phyloP scores from a whole-genome alignment of 2,888 invertebrate genomes.

The Chaitophorus viminalis region DNA sequence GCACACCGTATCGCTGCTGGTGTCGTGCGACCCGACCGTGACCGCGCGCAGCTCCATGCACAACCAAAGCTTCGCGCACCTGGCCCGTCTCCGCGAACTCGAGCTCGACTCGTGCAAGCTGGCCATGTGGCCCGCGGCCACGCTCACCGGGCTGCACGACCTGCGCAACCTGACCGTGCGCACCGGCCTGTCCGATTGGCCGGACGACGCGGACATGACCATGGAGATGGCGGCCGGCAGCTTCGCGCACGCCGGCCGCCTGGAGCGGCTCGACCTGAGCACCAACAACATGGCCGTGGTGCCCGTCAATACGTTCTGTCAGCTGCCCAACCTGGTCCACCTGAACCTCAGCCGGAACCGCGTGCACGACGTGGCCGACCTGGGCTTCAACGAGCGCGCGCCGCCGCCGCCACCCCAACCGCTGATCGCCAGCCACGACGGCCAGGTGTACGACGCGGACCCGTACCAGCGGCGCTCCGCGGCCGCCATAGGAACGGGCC shows the following conservation, averaged over 20 bases:
- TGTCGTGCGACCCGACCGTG: slow-evolving; percentile 80
- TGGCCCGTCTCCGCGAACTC: slow-evolving; percentile 80
- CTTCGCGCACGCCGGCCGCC: slow-evolving; percentile 78
- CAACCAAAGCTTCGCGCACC: slow-evolving; percentile 81
- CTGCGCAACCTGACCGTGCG: slow-evolving; percentile 81
- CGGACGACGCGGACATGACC: slow-evolving; percentile 74
- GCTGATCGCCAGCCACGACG: slow-evolving; percentile 72
- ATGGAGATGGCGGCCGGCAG: slow-evolving; percentile 78
- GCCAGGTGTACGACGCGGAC: slow-evolving; percentile 19
- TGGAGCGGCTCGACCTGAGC: slow-evolving; percentile 83
- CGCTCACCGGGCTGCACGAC: slow-evolving; percentile 83
- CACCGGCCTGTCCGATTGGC: slow-evolving; percentile 86
- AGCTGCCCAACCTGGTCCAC: slow-evolving; percentile 78
- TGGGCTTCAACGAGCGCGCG: slow-evolving; percentile 82
- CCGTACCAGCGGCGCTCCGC: slow-evolving; percentile 63
- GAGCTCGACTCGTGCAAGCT: slow-evolving; percentile 83
- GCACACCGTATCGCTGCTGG: slow-evolving; percentile 78
- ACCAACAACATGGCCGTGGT: slow-evolving; percentile 82
- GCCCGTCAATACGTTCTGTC: slow-evolving; percentile 84
- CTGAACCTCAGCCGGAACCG: slow-evolving; percentile 89
- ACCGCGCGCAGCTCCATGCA: slow-evolving; percentile 83
- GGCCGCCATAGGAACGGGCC: slow-evolving; percentile 68
- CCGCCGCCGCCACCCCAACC: slow-evolving; percentile 69
- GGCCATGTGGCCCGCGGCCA: slow-evolving; percentile 78
- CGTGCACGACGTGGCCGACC: slow-evolving; percentile 86